Evolutionary conservation across 2,888 invertebrate species (phyloP).

Genomic region (Torymus aiolomorphi): DNA sequence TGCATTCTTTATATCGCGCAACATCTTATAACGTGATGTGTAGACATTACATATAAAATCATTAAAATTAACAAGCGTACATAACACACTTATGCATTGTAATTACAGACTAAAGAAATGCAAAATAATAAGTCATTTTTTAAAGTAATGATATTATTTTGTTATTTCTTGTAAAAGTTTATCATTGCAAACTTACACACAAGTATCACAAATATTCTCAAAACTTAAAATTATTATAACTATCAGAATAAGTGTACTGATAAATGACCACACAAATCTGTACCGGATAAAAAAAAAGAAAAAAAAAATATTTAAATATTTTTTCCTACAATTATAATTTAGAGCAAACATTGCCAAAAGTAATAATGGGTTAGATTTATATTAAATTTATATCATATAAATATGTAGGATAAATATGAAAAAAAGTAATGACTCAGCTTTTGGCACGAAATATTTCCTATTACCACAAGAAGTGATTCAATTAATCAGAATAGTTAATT

Average conservation of each 20-base stretch:
- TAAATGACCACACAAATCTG: slow-evolving; percentile 24
- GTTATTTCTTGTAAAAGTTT: slow-evolving; percentile 28
- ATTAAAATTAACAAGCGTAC: slow-evolving; percentile 48
- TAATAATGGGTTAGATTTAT: neutral
- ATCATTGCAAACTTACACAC: slow-evolving; percentile 54
- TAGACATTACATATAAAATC: slow-evolving; percentile 41
- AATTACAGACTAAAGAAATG: slow-evolving; percentile 26
- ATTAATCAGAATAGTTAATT: slow-evolving; percentile 3
- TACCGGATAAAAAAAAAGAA: too few relatives aligned
- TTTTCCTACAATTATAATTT: neutral
- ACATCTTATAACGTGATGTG: slow-evolving; percentile 37
- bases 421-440: neutral
- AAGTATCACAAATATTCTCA: slow-evolving; percentile 57
- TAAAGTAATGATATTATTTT: slow-evolving; percentile 36
- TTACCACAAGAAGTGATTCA: neutral
- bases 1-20: slow-evolving; percentile 30
- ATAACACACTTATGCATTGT: slow-evolving; percentile 35
- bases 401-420: neutral
- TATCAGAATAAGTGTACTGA: slow-evolving; percentile 41
- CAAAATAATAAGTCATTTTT: slow-evolving; percentile 30
- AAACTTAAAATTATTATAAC: slow-evolving; percentile 33
- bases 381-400: too few relatives aligned
- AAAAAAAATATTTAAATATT: too few relatives aligned
- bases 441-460: slow-evolving; percentile 35
- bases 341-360: neutral